A percentile compares a stretch with the other conserved stretches of the same genome.
Conservation (phyloP, 2,797 vertebrate species). For the Champsocephalus esox region DNA sequence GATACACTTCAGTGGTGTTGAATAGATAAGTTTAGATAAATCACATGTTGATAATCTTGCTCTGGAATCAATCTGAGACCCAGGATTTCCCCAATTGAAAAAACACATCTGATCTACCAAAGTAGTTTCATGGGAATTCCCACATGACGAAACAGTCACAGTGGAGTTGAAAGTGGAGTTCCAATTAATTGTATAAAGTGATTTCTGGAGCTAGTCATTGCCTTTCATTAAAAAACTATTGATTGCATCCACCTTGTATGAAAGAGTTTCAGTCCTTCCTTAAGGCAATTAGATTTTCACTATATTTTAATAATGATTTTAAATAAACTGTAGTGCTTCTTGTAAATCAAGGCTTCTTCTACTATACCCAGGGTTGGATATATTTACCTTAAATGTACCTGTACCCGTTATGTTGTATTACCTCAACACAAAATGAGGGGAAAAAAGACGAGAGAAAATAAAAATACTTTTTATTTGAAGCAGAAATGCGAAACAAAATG, state of each 20-base stretch:
- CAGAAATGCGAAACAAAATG: no score
- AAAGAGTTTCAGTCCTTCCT: not conserved
- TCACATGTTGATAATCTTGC: not conserved
- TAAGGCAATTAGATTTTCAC: not conserved
- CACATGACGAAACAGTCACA: not conserved
- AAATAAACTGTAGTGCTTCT: not conserved
- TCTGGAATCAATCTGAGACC: constrained; percentile 21
- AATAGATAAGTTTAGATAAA: not conserved
- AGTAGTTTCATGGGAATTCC: constrained; percentile 15
- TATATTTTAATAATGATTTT: not conserved
- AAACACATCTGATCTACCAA: not conserved
- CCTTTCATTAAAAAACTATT: not conserved
- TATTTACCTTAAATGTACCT: no score
- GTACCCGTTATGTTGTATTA: no score
- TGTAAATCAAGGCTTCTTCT: not conserved
- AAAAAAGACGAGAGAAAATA: no score
- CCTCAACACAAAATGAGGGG: no score
- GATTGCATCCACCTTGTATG: not conserved
- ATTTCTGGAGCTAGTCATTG: not conserved
- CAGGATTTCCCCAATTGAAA: constrained; percentile 32
- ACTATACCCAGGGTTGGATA: no score
- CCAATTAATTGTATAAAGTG: not conserved
- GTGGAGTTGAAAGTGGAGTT: not conserved
- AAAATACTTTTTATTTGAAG: no score
- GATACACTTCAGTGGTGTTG: not conserved